phyloP scores from a whole-genome alignment of 2,797 vertebrate genomes.

The Gorsachius magnificus region DNA sequence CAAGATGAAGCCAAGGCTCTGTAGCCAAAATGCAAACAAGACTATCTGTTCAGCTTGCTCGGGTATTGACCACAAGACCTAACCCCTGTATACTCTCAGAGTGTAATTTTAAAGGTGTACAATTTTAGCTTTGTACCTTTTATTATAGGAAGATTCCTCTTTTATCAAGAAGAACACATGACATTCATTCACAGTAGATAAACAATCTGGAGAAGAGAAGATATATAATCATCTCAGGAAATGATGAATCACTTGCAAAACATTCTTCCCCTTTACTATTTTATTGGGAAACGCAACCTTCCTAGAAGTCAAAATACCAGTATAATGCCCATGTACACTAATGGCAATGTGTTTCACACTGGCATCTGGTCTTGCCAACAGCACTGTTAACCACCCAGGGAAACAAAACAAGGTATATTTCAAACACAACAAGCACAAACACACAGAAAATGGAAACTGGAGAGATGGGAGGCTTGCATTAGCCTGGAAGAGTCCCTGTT shows the following conservation, averaged over 20 bases:
- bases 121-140: neutral
- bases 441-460: neutral
- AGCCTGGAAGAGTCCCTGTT: neutral
- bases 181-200: neutral
- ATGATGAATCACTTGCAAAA: slow-evolving; percentile 16
- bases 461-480: neutral
- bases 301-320: neutral
- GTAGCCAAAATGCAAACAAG: neutral
- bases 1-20: neutral
- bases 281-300: neutral
- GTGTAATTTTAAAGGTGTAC: neutral
- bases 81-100: neutral
- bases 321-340: neutral
- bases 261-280: neutral
- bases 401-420: neutral
- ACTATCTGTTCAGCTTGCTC: neutral
- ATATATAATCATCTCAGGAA: neutral
- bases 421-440: neutral
- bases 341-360: neutral
- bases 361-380: neutral
- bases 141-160: neutral
- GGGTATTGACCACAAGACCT: neutral
- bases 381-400: neutral
- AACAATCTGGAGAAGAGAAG: neutral
- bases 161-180: neutral